Percentiles rank a stretch among this genome's conserved stretches.
phyloP scores from a whole-genome alignment of 1,140 invertebrate species.

The Cydia pomonella region DNA sequence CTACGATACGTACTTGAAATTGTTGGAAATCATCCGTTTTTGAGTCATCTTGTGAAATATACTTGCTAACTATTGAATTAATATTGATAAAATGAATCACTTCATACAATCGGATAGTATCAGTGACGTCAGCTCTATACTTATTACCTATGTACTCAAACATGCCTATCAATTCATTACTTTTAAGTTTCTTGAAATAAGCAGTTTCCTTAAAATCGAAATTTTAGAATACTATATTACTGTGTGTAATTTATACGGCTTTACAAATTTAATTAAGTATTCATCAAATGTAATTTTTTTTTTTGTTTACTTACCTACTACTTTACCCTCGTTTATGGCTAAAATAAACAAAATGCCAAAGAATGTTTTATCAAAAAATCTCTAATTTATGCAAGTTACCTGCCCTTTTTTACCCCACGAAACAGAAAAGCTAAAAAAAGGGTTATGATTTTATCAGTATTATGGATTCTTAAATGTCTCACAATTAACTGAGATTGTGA shows the following conservation, averaged over 20 bases:
- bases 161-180: too few relatives aligned
- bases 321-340: neutral
- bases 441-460: too few relatives aligned
- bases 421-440: too few relatives aligned
- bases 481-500: neutral
- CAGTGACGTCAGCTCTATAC: constrained; percentile 20
- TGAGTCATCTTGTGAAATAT: neutral
- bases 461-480: neutral
- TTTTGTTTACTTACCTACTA: neutral
- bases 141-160: neutral
- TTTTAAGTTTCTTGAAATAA: neutral
- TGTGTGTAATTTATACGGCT: too few relatives aligned
- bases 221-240: neutral
- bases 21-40: neutral
- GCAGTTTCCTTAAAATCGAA: neutral
- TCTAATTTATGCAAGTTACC: neutral
- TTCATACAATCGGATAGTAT: neutral
- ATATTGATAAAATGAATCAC: constrained; percentile 16
- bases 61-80: neutral
- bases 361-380: too few relatives aligned
- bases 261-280: too few relatives aligned
- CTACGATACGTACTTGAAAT: neutral
- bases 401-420: neutral
- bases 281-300: neutral
- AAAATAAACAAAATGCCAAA: neutral